phyloP scores from a whole-genome alignment of 2,113 vertebrate genomes.

The Suncus etruscus region DNA sequence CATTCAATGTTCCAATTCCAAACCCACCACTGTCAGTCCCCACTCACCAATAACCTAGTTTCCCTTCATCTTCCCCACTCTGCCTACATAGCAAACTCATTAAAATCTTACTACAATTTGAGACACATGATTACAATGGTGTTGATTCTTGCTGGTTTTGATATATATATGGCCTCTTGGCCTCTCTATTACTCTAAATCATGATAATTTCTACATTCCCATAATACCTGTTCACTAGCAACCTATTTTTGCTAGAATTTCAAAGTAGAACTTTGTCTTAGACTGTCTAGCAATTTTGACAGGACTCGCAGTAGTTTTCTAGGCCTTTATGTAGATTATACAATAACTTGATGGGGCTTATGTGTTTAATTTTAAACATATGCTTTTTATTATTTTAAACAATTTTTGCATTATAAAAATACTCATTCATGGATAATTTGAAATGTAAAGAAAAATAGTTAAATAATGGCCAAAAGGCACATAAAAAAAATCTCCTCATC shows the following conservation, averaged over 20 bases:
- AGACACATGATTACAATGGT: too few relatives aligned
- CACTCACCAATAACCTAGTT: too few relatives aligned
- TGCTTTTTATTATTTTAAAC: background rate
- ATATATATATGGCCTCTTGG: too few relatives aligned
- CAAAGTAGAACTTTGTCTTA: background rate
- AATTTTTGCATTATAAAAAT: constrained; percentile 4
- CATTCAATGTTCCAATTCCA: too few relatives aligned
- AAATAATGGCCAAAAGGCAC: constrained; percentile 21
- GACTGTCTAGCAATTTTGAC: background rate
- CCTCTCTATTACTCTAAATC: too few relatives aligned
- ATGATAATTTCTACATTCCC: too few relatives aligned
- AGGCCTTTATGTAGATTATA: background rate
- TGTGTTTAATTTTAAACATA: constrained; percentile 23
- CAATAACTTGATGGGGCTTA: background rate
- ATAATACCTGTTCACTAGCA: background rate
- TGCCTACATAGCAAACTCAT: too few relatives aligned
- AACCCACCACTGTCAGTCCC: too few relatives aligned
- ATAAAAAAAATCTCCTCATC: too few relatives aligned
- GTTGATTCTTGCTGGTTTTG: too few relatives aligned
- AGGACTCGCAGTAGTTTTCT: background rate
- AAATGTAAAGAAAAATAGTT: constrained; percentile 30
- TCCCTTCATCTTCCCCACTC: too few relatives aligned
- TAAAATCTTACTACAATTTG: too few relatives aligned
- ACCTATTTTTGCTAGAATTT: background rate
- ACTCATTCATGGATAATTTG: background rate